phyloP scores from a whole-genome alignment of 2,888 invertebrate genomes.

The Watsonalla binaria region DNA sequence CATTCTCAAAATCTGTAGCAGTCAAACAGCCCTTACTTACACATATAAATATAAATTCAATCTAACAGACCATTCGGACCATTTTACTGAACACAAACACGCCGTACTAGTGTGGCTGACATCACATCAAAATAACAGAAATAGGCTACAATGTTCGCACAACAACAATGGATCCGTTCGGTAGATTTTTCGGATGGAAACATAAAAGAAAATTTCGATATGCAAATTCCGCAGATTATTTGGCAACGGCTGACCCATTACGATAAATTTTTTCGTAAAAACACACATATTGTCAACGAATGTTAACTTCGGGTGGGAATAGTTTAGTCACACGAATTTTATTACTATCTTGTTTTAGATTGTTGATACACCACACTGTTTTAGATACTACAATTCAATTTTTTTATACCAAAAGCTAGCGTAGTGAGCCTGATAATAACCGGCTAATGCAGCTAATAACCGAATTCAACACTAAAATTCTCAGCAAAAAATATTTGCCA shows the following conservation, averaged over 20 bases:
- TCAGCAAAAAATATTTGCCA: too few relatives aligned
- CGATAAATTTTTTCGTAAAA: conserved; percentile 19
- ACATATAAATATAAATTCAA: not conserved
- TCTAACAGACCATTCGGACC: not conserved
- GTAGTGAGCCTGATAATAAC: too few relatives aligned
- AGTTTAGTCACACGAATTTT: not conserved
- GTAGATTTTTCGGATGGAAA: conserved; percentile 41
- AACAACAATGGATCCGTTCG: conserved; percentile 40
- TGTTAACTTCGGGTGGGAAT: not conserved
- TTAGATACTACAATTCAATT: too few relatives aligned
- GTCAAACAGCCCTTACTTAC: too few relatives aligned
- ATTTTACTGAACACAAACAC: conserved; percentile 7
- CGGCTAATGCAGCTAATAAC: too few relatives aligned
- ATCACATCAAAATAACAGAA: conserved; percentile 27
- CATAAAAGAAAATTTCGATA: conserved; percentile 46
- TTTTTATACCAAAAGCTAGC: too few relatives aligned
- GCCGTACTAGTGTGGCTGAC: conserved; percentile 17
- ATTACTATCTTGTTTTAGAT: conserved; percentile 5
- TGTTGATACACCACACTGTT: not conserved
- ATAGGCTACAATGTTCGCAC: conserved; percentile 35
- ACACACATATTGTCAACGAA: not conserved
- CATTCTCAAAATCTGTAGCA: not conserved
- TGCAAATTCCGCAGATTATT: conserved; percentile 40
- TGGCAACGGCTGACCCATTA: conserved; percentile 28
- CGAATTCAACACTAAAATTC: too few relatives aligned